A percentile compares a stretch with the other conserved stretches of the same genome.
Evolutionary conservation across 2,888 invertebrate genomes (phyloP).

Genomic region (Oeneis ivallda): DNA sequence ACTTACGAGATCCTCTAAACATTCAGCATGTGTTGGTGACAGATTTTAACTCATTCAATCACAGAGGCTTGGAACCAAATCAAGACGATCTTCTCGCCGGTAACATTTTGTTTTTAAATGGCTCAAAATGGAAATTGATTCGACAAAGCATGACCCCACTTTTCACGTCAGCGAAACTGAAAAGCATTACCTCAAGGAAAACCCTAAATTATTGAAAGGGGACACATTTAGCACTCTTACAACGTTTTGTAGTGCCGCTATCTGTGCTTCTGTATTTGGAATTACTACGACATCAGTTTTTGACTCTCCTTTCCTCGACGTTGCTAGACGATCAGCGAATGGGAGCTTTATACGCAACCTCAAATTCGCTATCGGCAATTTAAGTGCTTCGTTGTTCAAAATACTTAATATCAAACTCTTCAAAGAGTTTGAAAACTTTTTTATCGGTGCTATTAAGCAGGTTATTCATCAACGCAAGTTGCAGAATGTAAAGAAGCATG

Average conservation of each 20-base stretch:
- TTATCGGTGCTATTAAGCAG: constrained; percentile 57
- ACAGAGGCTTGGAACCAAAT: constrained; percentile 41
- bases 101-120: constrained; percentile 43
- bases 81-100: constrained; percentile 41
- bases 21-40: constrained; percentile 44
- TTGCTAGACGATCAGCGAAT: constrained; percentile 41
- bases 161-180: constrained; percentile 52
- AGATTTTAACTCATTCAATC: constrained; percentile 46
- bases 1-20: constrained; percentile 45
- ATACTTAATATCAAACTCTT: constrained; percentile 50
- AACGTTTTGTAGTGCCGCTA: constrained; percentile 46
- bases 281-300: constrained; percentile 51
- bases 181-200: constrained; percentile 50
- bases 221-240: constrained; percentile 40
- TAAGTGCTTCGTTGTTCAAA: constrained; percentile 41
- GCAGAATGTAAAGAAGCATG: constrained; percentile 53
- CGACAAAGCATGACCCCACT: constrained; percentile 53
- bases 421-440: constrained; percentile 53
- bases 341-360: constrained; percentile 35
- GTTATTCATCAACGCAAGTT: constrained; percentile 53
- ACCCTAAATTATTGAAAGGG: constrained; percentile 46
- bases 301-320: constrained; percentile 49
- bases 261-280: constrained; percentile 58
- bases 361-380: constrained; percentile 38
- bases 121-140: constrained; percentile 49